phyloP scores from a whole-genome alignment of 2,797 vertebrate species.

The Arctocebus calabarensis region DNA sequence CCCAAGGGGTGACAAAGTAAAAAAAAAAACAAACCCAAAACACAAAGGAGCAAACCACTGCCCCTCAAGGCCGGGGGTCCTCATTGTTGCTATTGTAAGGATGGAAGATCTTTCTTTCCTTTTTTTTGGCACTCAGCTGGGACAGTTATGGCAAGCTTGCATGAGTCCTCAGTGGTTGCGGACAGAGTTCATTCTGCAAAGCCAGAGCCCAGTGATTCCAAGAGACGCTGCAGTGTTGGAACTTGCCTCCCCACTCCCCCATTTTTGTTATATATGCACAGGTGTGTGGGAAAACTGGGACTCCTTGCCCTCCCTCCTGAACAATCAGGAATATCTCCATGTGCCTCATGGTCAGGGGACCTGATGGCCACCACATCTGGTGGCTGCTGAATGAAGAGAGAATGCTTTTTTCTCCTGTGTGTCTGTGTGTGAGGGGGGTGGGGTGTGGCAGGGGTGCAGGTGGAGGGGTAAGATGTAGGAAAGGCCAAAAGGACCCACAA shows the following conservation, averaged over 20 bases:
- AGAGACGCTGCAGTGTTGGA: not conserved
- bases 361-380: not conserved
- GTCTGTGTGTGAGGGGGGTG: not conserved
- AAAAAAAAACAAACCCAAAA: no score
- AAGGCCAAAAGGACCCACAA: not conserved
- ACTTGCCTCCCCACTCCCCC: not conserved
- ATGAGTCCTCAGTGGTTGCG: not conserved
- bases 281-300: not conserved
- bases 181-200: not conserved
- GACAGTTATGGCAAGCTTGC: not conserved
- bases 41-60: not conserved
- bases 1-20: no score
- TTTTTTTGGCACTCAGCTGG: not conserved
- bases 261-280: not conserved
- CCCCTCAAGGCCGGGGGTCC: not conserved
- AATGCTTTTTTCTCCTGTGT: not conserved
- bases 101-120: not conserved
- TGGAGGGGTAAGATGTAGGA: not conserved
- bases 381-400: not conserved
- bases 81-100: slow-evolving; percentile 31
- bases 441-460: no score
- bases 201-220: not conserved
- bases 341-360: not conserved
- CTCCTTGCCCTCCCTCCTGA: not conserved
- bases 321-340: not conserved